Evolutionary conservation across 1,140 invertebrate species (phyloP).

Genomic region (Lutraria rhynchaena): DNA sequence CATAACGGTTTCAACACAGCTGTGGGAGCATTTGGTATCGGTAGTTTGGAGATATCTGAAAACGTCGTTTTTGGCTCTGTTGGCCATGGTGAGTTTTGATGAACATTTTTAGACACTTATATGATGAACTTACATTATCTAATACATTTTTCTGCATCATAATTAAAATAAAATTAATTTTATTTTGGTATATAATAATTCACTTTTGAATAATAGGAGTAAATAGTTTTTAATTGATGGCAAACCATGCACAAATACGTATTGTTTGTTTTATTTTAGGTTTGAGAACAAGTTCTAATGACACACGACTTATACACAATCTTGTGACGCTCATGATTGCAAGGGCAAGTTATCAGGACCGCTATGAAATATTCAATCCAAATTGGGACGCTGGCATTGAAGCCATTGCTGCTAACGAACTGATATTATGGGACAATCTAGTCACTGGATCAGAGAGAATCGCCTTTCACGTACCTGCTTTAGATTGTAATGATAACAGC

Average conservation of each 20-base stretch:
- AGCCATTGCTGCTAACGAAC: slow-evolving; percentile 39
- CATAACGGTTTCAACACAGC: slow-evolving; percentile 74
- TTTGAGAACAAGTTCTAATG: slow-evolving; percentile 60
- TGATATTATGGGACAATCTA: slow-evolving; percentile 69
- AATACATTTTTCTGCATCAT: too few species aligned
- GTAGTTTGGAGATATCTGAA: slow-evolving; percentile 60
- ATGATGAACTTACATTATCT: too few species aligned
- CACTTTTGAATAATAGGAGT: too few species aligned
- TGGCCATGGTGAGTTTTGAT: slow-evolving; percentile 43
- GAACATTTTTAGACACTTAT: too few species aligned
- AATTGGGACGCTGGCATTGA: slow-evolving; percentile 69
- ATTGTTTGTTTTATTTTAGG: too few species aligned
- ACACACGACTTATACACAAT: slow-evolving; percentile 67
- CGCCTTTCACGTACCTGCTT: slow-evolving; percentile 59
- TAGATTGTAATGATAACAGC: slow-evolving; percentile 10
- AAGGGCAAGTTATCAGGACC: slow-evolving; percentile 64
- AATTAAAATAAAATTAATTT: too few species aligned
- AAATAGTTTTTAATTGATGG: too few species aligned
- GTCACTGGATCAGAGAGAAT: slow-evolving; percentile 74
- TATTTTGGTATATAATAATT: too few species aligned
- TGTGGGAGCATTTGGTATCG: slow-evolving; percentile 71
- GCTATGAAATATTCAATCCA: slow-evolving; percentile 64
- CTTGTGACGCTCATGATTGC: slow-evolving; percentile 67
- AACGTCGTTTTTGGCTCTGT: slow-evolving; percentile 71
- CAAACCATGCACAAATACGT: too few species aligned